A percentile compares a stretch with the other conserved stretches of the same genome.
Evolutionary conservation across 1,140 invertebrate genomes (phyloP).

Genomic region (Caenorhabditis tropicalis): DNA sequence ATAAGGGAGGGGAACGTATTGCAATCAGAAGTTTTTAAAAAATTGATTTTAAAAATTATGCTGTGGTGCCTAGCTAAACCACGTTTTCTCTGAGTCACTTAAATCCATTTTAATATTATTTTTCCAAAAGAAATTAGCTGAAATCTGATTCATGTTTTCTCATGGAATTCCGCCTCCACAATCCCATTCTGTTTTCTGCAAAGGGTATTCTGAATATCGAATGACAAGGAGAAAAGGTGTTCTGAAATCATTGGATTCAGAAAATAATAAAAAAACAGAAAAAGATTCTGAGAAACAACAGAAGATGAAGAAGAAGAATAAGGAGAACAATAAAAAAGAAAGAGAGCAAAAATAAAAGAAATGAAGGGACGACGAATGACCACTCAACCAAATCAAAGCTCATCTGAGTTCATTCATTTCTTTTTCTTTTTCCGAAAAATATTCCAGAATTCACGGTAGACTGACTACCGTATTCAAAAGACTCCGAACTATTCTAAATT

Average conservation of each 20-base stretch:
- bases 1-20: too few species aligned
- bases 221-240: not conserved
- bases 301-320: too few species aligned
- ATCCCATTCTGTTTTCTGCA: not conserved
- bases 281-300: not conserved
- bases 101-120: not conserved
- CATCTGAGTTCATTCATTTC: not conserved
- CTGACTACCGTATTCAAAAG: not conserved
- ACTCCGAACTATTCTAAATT: not conserved
- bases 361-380: not conserved
- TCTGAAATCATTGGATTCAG: not conserved
- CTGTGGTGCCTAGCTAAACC: too few species aligned
- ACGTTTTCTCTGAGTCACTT: not conserved
- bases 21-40: too few species aligned
- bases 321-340: not conserved
- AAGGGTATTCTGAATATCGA: not conserved
- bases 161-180: not conserved
- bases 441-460: not conserved
- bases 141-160: slow-evolving; percentile 17
- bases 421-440: not conserved
- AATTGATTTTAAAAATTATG: too few species aligned
- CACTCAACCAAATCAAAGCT: slow-evolving; percentile 29
- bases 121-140: not conserved
- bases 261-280: not conserved
- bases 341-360: not conserved